phyloP scores from a whole-genome alignment of 1,140 invertebrate species.

The Leptopilina clavipes region DNA sequence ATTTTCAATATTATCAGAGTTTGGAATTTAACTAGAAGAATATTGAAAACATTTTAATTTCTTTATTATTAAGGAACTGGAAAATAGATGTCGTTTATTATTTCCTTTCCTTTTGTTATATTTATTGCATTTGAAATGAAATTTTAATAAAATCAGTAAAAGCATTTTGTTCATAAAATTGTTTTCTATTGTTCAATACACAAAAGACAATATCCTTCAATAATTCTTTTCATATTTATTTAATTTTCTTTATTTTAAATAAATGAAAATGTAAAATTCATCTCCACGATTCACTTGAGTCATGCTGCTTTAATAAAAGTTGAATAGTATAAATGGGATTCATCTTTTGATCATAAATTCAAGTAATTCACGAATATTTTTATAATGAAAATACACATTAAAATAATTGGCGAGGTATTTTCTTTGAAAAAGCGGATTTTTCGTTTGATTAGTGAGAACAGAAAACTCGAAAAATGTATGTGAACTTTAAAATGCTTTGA shows the following conservation, averaged over 20 bases:
- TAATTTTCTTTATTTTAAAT: background rate
- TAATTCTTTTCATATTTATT: background rate
- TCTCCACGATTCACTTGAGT: background rate
- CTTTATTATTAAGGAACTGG: too few species aligned
- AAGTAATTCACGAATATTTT: background rate
- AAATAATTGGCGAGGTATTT: background rate
- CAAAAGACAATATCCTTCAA: background rate
- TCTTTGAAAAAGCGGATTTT: too few species aligned
- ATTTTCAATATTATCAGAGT: background rate
- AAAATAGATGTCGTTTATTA: too few species aligned
- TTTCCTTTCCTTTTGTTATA: background rate
- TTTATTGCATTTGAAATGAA: background rate
- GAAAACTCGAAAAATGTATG: too few species aligned
- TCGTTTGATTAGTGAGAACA: too few species aligned
- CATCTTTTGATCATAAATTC: background rate
- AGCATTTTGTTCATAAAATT: background rate
- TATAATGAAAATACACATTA: background rate
- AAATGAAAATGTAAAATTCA: constrained; percentile 22
- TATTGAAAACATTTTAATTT: background rate
- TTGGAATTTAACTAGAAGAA: background rate
- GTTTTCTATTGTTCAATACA: background rate
- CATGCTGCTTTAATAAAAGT: background rate
- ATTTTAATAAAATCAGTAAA: constrained; percentile 1
- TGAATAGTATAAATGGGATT: background rate
- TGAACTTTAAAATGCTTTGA: too few species aligned